Evolutionary conservation across 2,113 vertebrate genomes (phyloP).

Genomic region (Pangasianodon gigas): DNA sequence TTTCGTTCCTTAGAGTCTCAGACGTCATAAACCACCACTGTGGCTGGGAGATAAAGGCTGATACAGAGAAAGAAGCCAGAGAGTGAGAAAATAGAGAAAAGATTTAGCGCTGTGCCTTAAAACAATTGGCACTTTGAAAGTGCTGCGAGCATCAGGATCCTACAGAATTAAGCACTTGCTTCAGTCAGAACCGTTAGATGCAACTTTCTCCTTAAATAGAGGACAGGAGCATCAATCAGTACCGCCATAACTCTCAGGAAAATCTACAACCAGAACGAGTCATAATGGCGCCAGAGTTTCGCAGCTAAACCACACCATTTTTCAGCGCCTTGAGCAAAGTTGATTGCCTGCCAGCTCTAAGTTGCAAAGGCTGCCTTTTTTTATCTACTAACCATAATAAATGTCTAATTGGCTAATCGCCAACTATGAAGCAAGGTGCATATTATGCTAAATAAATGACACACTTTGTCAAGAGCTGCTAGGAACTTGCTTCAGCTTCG

Average conservation of each 20-base stretch:
- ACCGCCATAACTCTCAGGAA: slow-evolving; percentile 3
- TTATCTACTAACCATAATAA: slow-evolving; percentile 27
- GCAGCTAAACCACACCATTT: background rate
- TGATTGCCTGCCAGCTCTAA: slow-evolving; percentile 11
- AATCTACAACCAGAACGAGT: slow-evolving; percentile 2
- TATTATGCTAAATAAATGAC: background rate
- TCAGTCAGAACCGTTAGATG: background rate
- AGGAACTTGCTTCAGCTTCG: background rate
- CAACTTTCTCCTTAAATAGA: background rate
- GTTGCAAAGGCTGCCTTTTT: slow-evolving; percentile 7
- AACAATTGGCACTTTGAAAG: background rate
- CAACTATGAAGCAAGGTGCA: slow-evolving; percentile 1
- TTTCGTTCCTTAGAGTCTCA: slow-evolving; percentile 36
- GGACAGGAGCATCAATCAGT: slow-evolving; percentile 22
- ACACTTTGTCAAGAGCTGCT: slow-evolving; percentile 8
- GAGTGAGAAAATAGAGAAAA: slow-evolving; percentile 4
- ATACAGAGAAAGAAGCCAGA: background rate
- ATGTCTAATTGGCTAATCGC: slow-evolving; percentile 36
- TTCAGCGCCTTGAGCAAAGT: background rate
- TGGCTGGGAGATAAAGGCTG: background rate
- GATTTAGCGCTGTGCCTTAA: slow-evolving; percentile 4
- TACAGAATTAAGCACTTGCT: slow-evolving; percentile 1
- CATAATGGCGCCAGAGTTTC: background rate
- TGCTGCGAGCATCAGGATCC: background rate
- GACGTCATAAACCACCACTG: background rate